Evolutionary conservation across 2,797 vertebrate genomes (phyloP), one percentile per base, ranked within the genome.

Genomic region (Ficedula albicollis): DNA sequence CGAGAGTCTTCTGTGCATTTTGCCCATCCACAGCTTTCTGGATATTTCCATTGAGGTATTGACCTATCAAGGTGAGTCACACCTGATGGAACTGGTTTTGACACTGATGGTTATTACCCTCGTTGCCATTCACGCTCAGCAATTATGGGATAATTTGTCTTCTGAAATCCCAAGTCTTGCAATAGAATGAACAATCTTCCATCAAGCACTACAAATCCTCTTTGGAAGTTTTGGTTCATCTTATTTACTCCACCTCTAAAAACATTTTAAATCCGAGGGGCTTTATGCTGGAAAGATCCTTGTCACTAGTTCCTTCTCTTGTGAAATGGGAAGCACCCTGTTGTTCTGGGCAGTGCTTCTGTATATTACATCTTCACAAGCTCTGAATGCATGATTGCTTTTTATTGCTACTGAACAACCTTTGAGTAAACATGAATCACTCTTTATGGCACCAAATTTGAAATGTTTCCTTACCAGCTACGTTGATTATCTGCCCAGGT

Each of bases 381-480:
- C 58, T 89, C 49, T 92, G 60, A 81, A 84, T 72, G 89, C 94
- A 78, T 81, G 90, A 90, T 93, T 90, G 91, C 79, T 87, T 91
- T 97, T 96, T 95, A 95, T 90, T 89, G 85, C 93, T 86, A 68
- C 91, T 38, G 79, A 95, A 85, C 79, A 95, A 76, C 79, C 76
- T 93, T 83, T 86, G 79, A 86, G 87, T 94, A 96, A 95, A 91
- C 93, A 89, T 95, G 89, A 96, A 95, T 96, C 87, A 91, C 51
- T 88, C 94, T 95, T 96, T 95, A 95, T 93, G 74, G 83, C 85
- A 88, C 81, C 26, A 52, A 89, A 89, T 93, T 66, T 68, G 89
- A 94, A 95, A 90, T 95, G 73, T 78, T 91, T 88, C 94, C 55
- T 96, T 97, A 94, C 63, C 62, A 94, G 73, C 79, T 62, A 64